These are phyloP conservation scores for Heterohyrax brucei DNA, from an alignment of 2,797 vertebrate species.

Conservation along the genomic window DNA sequence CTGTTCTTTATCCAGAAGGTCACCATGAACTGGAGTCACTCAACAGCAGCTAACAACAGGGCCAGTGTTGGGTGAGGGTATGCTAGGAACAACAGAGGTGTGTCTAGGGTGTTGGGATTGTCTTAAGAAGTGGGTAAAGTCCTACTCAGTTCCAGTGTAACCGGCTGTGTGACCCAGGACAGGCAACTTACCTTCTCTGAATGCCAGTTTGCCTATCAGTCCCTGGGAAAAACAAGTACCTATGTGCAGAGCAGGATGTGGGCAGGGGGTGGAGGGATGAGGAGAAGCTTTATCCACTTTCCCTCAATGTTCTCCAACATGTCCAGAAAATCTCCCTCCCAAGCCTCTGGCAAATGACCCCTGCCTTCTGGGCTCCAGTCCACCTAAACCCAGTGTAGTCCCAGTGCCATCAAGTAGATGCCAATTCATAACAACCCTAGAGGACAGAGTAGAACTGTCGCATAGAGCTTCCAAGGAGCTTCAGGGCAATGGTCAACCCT, in stretches of 20 bases:
- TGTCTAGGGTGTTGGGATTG: neutral
- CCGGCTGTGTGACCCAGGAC: neutral
- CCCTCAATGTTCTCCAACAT: too few relatives aligned
- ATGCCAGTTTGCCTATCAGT: neutral
- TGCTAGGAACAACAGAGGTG: too few relatives aligned
- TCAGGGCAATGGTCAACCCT: accelerated
- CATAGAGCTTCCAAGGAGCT: neutral
- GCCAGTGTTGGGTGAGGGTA: neutral
- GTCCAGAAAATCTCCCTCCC: too few relatives aligned
- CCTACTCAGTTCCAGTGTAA: neutral
- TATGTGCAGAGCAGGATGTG: neutral
- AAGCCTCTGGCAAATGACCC: too few relatives aligned
- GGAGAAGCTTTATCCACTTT: neutral
- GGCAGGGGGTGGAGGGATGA: neutral
- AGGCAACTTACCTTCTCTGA: neutral
- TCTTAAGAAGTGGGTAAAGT: neutral
- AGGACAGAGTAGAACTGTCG: too few relatives aligned
- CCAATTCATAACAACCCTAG: too few relatives aligned
- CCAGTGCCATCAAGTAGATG: too few relatives aligned
- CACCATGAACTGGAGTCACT: too few relatives aligned
- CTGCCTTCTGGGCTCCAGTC: too few relatives aligned
- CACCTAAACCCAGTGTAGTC: too few relatives aligned
- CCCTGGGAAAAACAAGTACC: neutral
- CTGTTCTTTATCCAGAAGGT: too few relatives aligned
- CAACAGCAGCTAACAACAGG: neutral